A percentile compares a stretch with the other conserved stretches of the same genome.
Conservation (phyloP, 2,113 vertebrate genomes). For the Grallaria varia region DNA sequence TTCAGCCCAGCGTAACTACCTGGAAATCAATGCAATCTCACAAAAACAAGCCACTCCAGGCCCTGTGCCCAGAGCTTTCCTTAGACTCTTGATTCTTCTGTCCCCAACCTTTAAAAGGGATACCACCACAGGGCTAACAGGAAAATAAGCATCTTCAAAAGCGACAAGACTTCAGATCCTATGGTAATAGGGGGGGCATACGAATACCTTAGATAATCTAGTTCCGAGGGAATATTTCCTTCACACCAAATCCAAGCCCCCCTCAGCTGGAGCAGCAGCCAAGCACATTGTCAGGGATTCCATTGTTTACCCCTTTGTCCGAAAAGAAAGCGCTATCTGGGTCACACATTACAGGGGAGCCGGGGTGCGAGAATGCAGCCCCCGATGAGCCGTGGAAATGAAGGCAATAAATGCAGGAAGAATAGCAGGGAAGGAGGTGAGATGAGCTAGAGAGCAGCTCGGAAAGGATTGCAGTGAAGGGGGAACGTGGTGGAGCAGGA, state of each 20-base stretch:
- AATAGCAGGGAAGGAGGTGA: conserved; percentile 35
- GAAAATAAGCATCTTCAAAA: not conserved
- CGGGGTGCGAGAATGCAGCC: not conserved
- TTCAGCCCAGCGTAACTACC: not conserved
- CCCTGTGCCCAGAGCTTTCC: not conserved
- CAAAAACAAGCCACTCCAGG: not conserved
- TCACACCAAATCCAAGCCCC: not conserved
- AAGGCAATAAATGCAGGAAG: conserved; percentile 39
- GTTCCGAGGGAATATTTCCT: not conserved
- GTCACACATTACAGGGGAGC: conserved; percentile 43
- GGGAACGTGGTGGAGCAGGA: not conserved
- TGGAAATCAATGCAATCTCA: not conserved
- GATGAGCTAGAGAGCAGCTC: not conserved
- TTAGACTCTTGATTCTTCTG: not conserved
- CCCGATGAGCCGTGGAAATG: not conserved
- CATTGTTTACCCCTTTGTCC: conserved; percentile 38
- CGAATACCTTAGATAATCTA: not conserved
- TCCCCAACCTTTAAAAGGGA: not conserved
- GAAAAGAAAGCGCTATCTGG: conserved; percentile 35
- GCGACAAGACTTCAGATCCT: not conserved
- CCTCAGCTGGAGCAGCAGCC: not conserved
- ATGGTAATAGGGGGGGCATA: not conserved
- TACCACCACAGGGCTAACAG: not conserved
- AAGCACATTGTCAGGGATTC: not conserved
- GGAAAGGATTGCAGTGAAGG: not conserved